Evolutionary conservation across 2,113 vertebrate species (phyloP), one percentile per base, ranked within the genome.

Genomic region (Plecotus auritus): DNA sequence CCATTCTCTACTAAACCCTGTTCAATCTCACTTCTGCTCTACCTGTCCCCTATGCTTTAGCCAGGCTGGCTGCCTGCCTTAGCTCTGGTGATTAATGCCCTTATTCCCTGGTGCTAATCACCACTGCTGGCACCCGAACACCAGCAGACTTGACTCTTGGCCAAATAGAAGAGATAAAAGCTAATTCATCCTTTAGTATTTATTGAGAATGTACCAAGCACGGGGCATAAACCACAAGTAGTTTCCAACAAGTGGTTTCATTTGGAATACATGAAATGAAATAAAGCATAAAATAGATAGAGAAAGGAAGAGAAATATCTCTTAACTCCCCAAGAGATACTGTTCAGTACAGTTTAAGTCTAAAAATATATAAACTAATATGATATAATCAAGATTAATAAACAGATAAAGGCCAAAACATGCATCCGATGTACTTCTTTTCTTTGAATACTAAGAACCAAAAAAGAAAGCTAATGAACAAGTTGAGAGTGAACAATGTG

Each of bases 121-220:
- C 82, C 47, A 80, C 77, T 56, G 82, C 13, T 90, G 91, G 85
- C 72, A 93, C 85, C 83, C 73, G 85, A 85, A 94, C 45, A 85
- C 54, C 76, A 92, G 70, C 77, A 92, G 96, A 77, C 88, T 87
- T 86, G 91, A 93, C 42, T 81, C 81, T 82, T 59, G 28, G 94
- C 90, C 90, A 94, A 94, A 83, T 4, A 85, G 73, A 78, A 42
- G 32, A 92, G 85, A 96, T 93, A 94, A 94, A 96, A 93, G 93
- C 92, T 83, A 82, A 82, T 93, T 93, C 92, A 96, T 90, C 93
- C 45, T 77, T 92, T 30, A 88, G 77, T 81, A 78, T 72, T 81
- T 91, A 67, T 82, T 85, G 67, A 85, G 16, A 91, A 51, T 30
- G 16, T 45, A 86, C 9, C 59, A 93, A 72, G 61, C 42, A 87